Evolutionary conservation across 2,888 invertebrate genomes (phyloP).

Genomic region (Mesochorus sp.): DNA sequence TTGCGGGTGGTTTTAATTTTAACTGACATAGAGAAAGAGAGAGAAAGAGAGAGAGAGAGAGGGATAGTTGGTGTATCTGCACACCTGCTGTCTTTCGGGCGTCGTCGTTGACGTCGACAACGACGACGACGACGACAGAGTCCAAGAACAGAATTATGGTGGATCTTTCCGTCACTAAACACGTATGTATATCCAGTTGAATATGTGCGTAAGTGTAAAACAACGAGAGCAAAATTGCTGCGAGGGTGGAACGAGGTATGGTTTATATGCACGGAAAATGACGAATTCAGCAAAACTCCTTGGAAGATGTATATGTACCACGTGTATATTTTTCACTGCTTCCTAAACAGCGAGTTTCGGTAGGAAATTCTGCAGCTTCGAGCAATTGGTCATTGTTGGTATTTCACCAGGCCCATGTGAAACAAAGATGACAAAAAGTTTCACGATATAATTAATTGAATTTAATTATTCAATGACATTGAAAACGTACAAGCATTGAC

Average conservation of each 20-base stretch:
- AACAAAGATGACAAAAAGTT: too few relatives aligned
- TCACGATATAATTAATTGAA: too few relatives aligned
- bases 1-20: conserved; percentile 58
- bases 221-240: background rate
- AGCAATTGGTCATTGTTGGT: conserved; percentile 25
- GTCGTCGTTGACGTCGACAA: conserved; percentile 38
- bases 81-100: conserved; percentile 54
- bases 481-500: too few relatives aligned
- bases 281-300: conserved; percentile 2
- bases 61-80: conserved; percentile 40
- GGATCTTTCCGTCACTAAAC: conserved; percentile 28
- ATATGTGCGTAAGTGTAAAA: conserved; percentile 20
- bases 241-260: conserved; percentile 42
- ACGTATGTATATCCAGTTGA: background rate
- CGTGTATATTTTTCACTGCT: too few relatives aligned
- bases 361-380: background rate
- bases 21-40: conserved; percentile 48
- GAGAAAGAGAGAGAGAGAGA: conserved; percentile 2
- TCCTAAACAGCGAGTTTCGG: background rate
- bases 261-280: conserved; percentile 2
- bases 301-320: background rate
- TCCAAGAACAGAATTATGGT: conserved; percentile 59
- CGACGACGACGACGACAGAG: conserved; percentile 39
- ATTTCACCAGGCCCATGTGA: background rate
- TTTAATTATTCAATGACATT: too few relatives aligned